Base-by-base conservation (phyloP, 1,140 invertebrate genomes). In the Chrysopa pallens region DNA sequence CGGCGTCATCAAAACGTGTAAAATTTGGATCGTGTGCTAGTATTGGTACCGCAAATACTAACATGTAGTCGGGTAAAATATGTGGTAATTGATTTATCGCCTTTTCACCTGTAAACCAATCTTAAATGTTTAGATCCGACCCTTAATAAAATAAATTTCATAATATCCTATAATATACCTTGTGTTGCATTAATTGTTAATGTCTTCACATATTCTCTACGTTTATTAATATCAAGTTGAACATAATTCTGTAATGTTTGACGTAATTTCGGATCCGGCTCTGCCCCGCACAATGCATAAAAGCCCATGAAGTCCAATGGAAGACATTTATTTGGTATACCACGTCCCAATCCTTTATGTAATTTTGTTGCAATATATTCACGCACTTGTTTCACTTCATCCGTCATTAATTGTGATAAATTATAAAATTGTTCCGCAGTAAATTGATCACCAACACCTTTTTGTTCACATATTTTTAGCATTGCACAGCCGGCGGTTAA, bases 261-360 rank as follows among this genome's bases (percentile, higher is more conserved):
- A 38, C 55, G 52, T 42, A 54, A 56, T 51, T 62, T 59, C 48
- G 81, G 79, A 44, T 91, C 80, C 15, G 78, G 73, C 63, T 95
- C 91, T 47, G 83, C 74, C 8, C 88, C 90, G 23, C 74, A 84
- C 17, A 96, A 64, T 8, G 80, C 82, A 62, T 95, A 93, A 59
- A 90, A 87, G 27, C 89, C 89, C 89, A 98, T 94, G 64, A 96
- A 98, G 63, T 96, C 90, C 40, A 96, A 61, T 2, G 92, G 92
- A 38, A 98, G 67, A 59, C 85, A 89, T 60, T 85, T 85, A 50
- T 84, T 80, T 14, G 84, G 84, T 49, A 90, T 76, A 48, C 84
- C 83, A 60, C 78, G 70, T 6, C 75, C 67, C 23, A 85, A 35
- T 27, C 88, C 88, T 70, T 94, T 94, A 58, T 96, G 88, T 37